Evolutionary conservation across 1,140 invertebrate species (phyloP).

Genomic region (Sitobion miscanthi): DNA sequence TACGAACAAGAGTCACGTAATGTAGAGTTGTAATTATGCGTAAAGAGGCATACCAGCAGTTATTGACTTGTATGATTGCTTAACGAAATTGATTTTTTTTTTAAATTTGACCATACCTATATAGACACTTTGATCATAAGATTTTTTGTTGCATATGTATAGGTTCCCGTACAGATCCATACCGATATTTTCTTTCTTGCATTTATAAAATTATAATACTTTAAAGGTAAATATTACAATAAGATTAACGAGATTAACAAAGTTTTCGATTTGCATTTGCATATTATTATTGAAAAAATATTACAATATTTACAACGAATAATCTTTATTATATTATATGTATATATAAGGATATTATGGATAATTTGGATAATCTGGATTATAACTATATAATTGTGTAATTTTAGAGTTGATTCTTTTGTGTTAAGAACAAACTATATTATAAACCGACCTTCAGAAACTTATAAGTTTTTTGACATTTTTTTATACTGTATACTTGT

Average conservation of each 20-base stretch:
- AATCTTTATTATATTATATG: background rate
- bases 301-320: background rate
- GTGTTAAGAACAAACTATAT: background rate
- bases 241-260: background rate
- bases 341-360: background rate
- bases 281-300: background rate
- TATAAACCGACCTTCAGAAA: background rate
- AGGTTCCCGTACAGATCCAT: background rate
- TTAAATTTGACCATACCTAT: background rate
- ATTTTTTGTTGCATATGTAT: background rate
- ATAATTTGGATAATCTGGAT: background rate
- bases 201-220: background rate
- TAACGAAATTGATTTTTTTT: background rate
- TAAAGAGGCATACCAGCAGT: background rate
- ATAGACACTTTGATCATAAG: accelerated
- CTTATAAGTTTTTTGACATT: background rate
- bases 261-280: background rate
- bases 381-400: background rate
- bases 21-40: background rate
- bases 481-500: background rate
- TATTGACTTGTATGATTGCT: background rate
- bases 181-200: background rate
- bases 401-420: background rate
- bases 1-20: background rate
- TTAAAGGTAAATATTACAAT: background rate